Conservation (phyloP, 2,888 invertebrate genomes). For the Noctua fimbriata region DNA sequence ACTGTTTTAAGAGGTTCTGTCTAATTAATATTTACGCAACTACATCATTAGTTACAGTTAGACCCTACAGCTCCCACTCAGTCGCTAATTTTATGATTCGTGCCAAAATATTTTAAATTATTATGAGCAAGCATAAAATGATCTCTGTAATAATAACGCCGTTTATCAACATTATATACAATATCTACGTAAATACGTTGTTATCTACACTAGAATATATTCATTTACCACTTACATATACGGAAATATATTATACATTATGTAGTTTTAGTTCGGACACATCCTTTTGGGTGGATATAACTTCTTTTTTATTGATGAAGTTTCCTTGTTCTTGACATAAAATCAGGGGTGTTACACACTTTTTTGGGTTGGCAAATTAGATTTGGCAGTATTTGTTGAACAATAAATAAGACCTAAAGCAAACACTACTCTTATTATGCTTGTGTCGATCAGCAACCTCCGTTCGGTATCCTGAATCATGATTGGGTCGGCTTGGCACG, state of each 20-base stretch:
- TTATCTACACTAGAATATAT: slow-evolving; percentile 47
- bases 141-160: slow-evolving; percentile 61
- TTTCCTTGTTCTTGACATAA: not conserved
- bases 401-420: not conserved
- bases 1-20: not conserved
- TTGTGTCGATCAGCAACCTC: not conserved
- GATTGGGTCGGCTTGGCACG: no score
- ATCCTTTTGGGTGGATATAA: slow-evolving; percentile 36
- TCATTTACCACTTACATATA: slow-evolving; percentile 48
- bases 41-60: slow-evolving; percentile 23
- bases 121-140: slow-evolving; percentile 58
- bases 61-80: slow-evolving; percentile 24
- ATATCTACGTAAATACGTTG: slow-evolving; percentile 35
- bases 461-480: not conserved
- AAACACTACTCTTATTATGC: not conserved
- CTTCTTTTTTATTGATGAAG: slow-evolving; percentile 2
- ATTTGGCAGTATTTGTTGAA: not conserved
- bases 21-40: slow-evolving; percentile 8
- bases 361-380: not conserved
- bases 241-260: slow-evolving; percentile 30
- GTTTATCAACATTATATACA: slow-evolving; percentile 29
- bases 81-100: slow-evolving; percentile 60
- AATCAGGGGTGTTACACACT: not conserved
- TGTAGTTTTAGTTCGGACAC: slow-evolving; percentile 25
- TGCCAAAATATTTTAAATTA: slow-evolving; percentile 65